These are phyloP conservation scores for Luscinia megarhynchos DNA, from an alignment of 2,797 vertebrate genomes.

Conservation along the genomic window DNA sequence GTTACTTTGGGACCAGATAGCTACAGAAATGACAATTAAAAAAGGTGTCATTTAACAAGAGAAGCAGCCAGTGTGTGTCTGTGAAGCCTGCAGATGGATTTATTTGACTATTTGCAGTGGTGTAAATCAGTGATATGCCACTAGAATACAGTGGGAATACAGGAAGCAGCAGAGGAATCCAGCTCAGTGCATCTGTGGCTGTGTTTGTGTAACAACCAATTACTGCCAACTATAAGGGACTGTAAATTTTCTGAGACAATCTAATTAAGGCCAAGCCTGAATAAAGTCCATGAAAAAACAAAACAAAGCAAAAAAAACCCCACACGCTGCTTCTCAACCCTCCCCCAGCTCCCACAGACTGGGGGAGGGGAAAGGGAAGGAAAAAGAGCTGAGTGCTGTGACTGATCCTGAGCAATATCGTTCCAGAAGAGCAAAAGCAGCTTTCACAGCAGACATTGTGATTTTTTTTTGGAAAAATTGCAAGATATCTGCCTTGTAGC, in stretches of 20 bases:
- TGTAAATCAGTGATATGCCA: not conserved
- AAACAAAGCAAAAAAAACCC: not conserved
- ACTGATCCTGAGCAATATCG: not conserved
- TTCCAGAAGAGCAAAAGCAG: not conserved
- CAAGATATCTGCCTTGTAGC: not conserved
- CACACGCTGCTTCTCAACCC: not conserved
- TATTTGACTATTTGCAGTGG: not conserved
- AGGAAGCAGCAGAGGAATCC: not conserved
- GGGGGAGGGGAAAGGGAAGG: not conserved
- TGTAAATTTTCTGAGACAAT: constrained; percentile 5
- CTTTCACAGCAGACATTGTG: not conserved
- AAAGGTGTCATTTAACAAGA: not conserved
- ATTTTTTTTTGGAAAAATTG: not conserved
- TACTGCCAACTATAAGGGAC: not conserved
- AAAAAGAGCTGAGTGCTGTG: not conserved
- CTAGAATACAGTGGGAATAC: not conserved
- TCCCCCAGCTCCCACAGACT: accelerated
- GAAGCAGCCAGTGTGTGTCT: not conserved
- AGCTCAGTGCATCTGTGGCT: not conserved
- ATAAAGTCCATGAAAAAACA: not conserved
- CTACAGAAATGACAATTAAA: not conserved
- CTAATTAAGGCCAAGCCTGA: not conserved
- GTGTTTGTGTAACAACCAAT: not conserved
- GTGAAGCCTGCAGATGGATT: not conserved
- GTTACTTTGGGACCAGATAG: not conserved